These are phyloP conservation scores for Oceanodroma leucorhoa DNA, from an alignment of 2,797 vertebrate species.

Conservation along the genomic window DNA sequence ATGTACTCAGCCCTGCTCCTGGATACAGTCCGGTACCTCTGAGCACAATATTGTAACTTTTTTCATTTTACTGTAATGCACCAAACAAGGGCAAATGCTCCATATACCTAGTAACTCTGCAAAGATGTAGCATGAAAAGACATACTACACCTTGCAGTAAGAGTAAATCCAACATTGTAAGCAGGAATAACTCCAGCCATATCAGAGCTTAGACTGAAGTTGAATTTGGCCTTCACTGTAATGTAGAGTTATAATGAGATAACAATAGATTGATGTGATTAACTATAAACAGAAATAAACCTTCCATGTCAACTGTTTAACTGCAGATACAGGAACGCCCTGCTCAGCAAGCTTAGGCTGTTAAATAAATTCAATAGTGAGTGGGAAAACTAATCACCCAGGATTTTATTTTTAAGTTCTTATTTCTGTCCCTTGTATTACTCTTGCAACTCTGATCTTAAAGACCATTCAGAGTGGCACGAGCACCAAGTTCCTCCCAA, in stretches of 20 bases:
- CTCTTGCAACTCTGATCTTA: background rate
- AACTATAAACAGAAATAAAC: slow-evolving; percentile 48
- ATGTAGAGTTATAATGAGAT: slow-evolving; percentile 7
- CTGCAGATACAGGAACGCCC: background rate
- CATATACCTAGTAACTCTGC: background rate
- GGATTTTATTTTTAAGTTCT: background rate
- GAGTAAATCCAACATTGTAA: background rate
- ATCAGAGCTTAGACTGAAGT: background rate
- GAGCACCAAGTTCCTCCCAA: background rate
- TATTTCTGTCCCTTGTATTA: background rate
- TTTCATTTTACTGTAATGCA: background rate
- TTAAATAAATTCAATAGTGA: background rate
- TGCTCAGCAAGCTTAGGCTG: background rate
- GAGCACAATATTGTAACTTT: background rate
- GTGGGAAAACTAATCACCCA: background rate
- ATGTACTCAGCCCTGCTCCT: background rate
- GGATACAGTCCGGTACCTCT: background rate
- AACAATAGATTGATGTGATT: slow-evolving; percentile 22
- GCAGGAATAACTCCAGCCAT: background rate
- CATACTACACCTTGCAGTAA: background rate
- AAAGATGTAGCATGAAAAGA: background rate
- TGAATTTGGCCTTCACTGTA: background rate
- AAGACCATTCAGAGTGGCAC: background rate
- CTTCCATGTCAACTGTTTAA: background rate
- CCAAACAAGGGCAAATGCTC: background rate